Base-by-base conservation (phyloP, 1,140 invertebrate genomes). In the Battus philenor region DNA sequence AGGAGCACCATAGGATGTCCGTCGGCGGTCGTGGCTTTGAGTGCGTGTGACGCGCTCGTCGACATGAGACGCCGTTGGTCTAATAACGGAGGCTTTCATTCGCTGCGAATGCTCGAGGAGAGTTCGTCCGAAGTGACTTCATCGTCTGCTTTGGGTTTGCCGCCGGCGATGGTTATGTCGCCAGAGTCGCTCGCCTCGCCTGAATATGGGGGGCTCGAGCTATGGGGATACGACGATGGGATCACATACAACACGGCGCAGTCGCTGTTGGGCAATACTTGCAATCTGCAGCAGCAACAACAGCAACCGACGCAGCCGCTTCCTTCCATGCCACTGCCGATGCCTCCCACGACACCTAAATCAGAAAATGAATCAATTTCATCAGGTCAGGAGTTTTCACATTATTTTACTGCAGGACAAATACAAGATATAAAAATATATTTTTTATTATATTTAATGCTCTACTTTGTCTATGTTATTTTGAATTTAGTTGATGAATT, bases 121-220 rank as follows among this genome's bases (percentile, higher is more conserved):
- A 90, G 90, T 71, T 92, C 90, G 32, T 90, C 91, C 26, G 92
- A 93, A 80, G 92, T 93, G 59, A 92, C 91, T 10, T 92, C 91
- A 31, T 93, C 92, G 9, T 92, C 90, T 27, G 87, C 88, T 47
- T 68, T 89, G 9, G 87, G 88, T 10, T 66, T 88, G 49, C 61
- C 82, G 67, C 61, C 89, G 80, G 90, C 87, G 77, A 90, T 87
- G 86, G 89, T 88, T 50, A 90, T 91, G 89, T 91, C 92, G 26
- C 89, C 91, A 9, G 90, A 91, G 38, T 92, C 90, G 16, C 76
- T 93, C 59, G 80, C 86, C 55, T 90, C 91, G 46, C 89, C 70
- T 80, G 92, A 69, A 86, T 89, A 93, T 65, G 91, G 92, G 38
- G 93, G 94, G 53, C 87, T 95, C 30, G 94, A 95, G 56, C 88